Evolutionary conservation across 2,888 invertebrate genomes (phyloP).

Genomic region (Metopia argyrocephala): DNA sequence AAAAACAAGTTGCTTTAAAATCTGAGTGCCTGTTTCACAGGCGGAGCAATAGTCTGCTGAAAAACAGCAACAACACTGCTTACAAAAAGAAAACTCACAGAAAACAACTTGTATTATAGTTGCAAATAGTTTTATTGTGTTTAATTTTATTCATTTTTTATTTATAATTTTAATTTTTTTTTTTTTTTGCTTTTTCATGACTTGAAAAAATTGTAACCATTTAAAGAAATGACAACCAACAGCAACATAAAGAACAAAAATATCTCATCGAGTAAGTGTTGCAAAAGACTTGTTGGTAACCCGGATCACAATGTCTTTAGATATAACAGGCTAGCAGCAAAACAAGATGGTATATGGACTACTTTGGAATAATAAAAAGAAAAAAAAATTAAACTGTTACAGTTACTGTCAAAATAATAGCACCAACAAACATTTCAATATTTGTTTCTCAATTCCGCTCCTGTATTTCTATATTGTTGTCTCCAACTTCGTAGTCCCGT

Average conservation of each 20-base stretch:
- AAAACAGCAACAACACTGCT: slow-evolving; percentile 72
- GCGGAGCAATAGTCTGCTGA: slow-evolving; percentile 74
- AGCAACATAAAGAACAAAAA: background rate
- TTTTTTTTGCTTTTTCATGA: background rate
- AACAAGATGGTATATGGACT: slow-evolving; percentile 57
- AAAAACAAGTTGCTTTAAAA: slow-evolving; percentile 51
- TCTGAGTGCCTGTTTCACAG: slow-evolving; percentile 74
- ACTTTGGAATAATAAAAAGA: slow-evolving; percentile 37
- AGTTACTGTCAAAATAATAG: background rate
- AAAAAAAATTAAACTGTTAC: background rate
- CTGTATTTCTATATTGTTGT: too few species aligned
- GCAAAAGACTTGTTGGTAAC: slow-evolving; percentile 67
- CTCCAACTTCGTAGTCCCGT: too few species aligned
- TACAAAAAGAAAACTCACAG: background rate
- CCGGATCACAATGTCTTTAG: slow-evolving; percentile 76
- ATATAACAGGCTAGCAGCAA: slow-evolving; percentile 74
- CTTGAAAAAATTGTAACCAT: background rate
- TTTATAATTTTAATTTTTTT: background rate
- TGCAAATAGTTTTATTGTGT: slow-evolving; percentile 36
- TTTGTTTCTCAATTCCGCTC: too few species aligned
- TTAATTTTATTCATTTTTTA: background rate
- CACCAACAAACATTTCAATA: too few species aligned
- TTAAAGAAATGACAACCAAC: background rate
- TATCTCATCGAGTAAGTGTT: slow-evolving; percentile 17
- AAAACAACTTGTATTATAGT: slow-evolving; percentile 3